Conservation (phyloP, 1,140 invertebrate genomes). For the Meloidogyne floridensis region DNA sequence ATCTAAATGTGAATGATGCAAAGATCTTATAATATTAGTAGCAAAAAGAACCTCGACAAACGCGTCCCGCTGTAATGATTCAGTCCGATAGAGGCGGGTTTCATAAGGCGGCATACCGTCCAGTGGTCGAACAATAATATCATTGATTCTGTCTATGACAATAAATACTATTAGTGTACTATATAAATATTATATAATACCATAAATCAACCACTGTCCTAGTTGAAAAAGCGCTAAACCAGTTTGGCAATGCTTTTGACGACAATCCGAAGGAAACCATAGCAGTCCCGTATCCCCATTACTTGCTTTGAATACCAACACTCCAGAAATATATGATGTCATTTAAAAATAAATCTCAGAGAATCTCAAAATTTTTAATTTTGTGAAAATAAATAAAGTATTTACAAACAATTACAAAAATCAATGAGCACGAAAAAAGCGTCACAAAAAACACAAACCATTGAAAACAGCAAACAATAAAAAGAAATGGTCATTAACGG, state of each 20-base stretch:
- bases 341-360: neutral
- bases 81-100: neutral
- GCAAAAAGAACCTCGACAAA: neutral
- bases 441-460: no score
- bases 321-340: neutral
- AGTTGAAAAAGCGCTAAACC: neutral
- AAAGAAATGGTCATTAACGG: no score
- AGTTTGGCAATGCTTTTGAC: neutral
- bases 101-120: neutral
- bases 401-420: no score
- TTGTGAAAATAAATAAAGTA: no score
- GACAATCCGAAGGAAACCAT: neutral
- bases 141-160: no score
- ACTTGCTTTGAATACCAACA: constrained; percentile 10
- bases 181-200: no score
- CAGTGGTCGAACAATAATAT: neutral
- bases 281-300: neutral
- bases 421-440: no score
- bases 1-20: neutral
- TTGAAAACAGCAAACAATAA: no score
- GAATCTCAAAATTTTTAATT: no score
- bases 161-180: no score
- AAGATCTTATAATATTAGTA: neutral
- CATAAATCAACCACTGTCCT: neutral
- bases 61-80: neutral